phyloP scores from a whole-genome alignment of 2,888 invertebrate genomes.

The Acholoe squamosa region DNA sequence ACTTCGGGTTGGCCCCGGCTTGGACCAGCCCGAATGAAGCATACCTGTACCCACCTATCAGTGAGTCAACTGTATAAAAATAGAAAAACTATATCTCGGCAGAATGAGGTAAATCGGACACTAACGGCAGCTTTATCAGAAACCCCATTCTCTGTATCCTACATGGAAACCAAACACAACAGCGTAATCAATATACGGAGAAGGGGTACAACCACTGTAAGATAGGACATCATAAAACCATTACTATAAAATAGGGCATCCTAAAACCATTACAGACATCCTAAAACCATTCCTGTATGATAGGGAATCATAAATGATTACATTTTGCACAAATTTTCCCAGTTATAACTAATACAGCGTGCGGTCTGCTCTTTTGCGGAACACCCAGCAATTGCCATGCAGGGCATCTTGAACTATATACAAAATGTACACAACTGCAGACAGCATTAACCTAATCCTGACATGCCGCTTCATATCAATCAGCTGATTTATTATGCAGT shows the following conservation, averaged over 20 bases:
- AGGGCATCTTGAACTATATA: not conserved
- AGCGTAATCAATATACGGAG: not conserved
- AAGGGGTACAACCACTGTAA: no score
- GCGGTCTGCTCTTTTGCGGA: no score
- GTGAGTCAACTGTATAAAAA: slow-evolving; percentile 18
- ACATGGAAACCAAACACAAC: not conserved
- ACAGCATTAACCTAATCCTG: not conserved
- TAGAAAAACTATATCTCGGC: not conserved
- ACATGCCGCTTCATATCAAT: not conserved
- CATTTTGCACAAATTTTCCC: no score
- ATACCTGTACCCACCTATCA: not conserved
- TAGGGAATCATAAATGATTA: no score
- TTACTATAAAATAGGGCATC: no score
- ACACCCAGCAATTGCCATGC: no score
- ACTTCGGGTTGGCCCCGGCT: not conserved
- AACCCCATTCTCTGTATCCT: not conserved
- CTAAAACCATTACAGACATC: no score
- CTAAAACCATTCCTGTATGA: no score
- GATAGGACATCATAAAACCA: no score
- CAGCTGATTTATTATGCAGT: not conserved
- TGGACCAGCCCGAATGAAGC: not conserved
- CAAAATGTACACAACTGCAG: not conserved
- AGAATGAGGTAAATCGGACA: slow-evolving; percentile 7
- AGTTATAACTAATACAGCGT: no score
- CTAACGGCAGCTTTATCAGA: not conserved